Base-by-base conservation (phyloP, 1,140 invertebrate species). In the Drosophila dunni region DNA sequence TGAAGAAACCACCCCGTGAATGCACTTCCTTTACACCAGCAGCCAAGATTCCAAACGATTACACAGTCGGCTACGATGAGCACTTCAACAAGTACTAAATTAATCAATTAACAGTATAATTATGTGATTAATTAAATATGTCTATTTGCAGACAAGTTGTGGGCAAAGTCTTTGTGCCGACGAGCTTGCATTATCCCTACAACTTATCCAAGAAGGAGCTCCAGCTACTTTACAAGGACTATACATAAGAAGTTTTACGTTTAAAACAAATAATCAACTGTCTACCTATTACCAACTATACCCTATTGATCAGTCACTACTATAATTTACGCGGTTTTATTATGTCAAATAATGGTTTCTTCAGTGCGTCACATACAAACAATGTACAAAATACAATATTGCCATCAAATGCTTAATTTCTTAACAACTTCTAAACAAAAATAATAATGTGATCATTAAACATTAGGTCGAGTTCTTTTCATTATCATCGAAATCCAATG, bases 401-500 rank as follows among this genome's bases (percentile, higher is more conserved):
- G 13, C 34, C 38, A 20, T 54, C 51, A 54, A 54, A 54, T 38
- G 33, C 51, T 54, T 54, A 54, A 38, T 13, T 17, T 54, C 15
- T 54, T 15, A 4, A 38, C n/a, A 17, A 38, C 40, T 29, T 42
- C 54, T 57, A 24, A 42, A 61, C 24, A 33, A 20, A 29, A 61
- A 17, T 11, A 34, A 20, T 33, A 13, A 29, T 50, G 7, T 48
- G 46, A 24, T 29, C 46, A 50, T 20, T 50, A 44, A 38, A 10
- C 7, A 4, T 56, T 63, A 86, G 7, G 76, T 40, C 15, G 84
- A 75, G 53, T 79, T 85, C 33, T 89, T 89, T 58, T 89, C 84
- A 53, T 75, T 89, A 3, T 97, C 96, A 70, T 96, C 96, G 48
- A 97, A 93, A 91, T 97, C 96, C 44, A 97, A 93, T 33, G 94